A percentile compares a stretch with the other conserved stretches of the same genome.
phyloP scores from a whole-genome alignment of 2,113 vertebrate species.

The Scophthalmus maximus region DNA sequence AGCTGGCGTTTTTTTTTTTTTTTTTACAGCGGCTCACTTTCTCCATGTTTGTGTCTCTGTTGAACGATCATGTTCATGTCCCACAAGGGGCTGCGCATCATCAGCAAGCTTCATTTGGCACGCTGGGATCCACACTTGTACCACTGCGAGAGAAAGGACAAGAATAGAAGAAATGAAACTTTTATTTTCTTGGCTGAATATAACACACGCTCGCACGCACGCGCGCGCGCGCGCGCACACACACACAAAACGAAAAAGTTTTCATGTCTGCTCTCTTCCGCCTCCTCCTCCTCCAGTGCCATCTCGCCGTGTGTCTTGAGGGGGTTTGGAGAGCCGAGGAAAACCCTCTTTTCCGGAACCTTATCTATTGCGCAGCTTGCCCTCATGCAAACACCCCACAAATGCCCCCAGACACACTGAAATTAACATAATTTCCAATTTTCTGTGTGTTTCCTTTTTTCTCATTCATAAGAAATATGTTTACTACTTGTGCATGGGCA shows the following conservation, averaged over 20 bases:
- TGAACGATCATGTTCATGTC: background rate
- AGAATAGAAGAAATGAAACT: constrained; percentile 27
- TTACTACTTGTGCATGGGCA: constrained; percentile 31
- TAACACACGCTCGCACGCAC: too few species aligned
- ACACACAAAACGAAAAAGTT: constrained; percentile 31
- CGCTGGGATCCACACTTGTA: constrained; percentile 20
- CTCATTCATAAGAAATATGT: constrained; percentile 33
- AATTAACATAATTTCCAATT: constrained; percentile 82
- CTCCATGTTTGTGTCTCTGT: constrained; percentile 8
- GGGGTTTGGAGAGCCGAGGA: constrained; percentile 65
- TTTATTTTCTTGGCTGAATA: constrained; percentile 46
- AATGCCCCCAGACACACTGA: constrained; percentile 66
- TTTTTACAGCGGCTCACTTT: background rate
- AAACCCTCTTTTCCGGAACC: constrained; percentile 70
- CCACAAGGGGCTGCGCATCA: constrained; percentile 2
- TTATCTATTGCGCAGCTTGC: constrained; percentile 69
- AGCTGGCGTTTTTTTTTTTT: background rate
- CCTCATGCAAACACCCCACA: constrained; percentile 51
- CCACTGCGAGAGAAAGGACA: constrained; percentile 1
- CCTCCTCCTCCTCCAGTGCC: constrained; percentile 25
- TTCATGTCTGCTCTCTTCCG: constrained; percentile 23
- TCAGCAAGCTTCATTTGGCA: constrained; percentile 30
- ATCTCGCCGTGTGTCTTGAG: constrained; percentile 62
- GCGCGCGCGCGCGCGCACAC: too few species aligned
- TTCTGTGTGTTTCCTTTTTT: constrained; percentile 49